Conservation (phyloP, 2,888 invertebrate species). For the Euproctis similis region DNA sequence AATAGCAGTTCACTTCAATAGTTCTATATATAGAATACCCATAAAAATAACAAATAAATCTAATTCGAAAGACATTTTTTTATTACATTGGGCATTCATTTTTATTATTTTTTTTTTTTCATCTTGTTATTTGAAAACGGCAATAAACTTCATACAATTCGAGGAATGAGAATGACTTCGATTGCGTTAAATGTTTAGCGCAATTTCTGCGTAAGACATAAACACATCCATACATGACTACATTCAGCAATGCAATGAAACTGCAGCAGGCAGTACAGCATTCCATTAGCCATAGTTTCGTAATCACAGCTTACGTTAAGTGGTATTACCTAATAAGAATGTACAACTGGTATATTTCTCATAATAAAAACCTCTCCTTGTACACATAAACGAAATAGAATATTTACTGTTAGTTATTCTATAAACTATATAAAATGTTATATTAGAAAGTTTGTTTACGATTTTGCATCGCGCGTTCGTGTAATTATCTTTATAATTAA, state of each 20-base stretch:
- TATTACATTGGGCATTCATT: no score
- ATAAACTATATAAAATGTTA: no score
- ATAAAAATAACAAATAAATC: no score
- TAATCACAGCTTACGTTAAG: conserved; percentile 60
- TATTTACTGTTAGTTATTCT: no score
- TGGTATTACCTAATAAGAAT: conserved; percentile 60
- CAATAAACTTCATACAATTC: no score
- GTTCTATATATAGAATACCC: conserved; percentile 15
- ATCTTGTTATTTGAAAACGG: no score
- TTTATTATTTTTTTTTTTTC: no score
- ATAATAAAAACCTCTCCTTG: conserved; percentile 9
- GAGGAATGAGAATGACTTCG: not conserved
- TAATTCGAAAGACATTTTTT: no score
- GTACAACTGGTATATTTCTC: conserved; percentile 15
- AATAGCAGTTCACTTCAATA: conserved; percentile 26
- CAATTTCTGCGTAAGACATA: conserved; percentile 33
- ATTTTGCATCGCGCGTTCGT: no score
- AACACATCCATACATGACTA: conserved; percentile 19
- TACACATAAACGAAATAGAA: conserved; percentile 10
- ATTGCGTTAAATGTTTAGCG: conserved; percentile 14
- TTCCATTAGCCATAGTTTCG: conserved; percentile 57
- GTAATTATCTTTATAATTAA: no score
- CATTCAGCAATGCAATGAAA: conserved; percentile 38
- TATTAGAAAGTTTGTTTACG: no score
- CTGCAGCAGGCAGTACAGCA: conserved; percentile 40